phyloP scores from a whole-genome alignment of 2,797 vertebrate genomes.

The Amazonetta brasiliensis region DNA sequence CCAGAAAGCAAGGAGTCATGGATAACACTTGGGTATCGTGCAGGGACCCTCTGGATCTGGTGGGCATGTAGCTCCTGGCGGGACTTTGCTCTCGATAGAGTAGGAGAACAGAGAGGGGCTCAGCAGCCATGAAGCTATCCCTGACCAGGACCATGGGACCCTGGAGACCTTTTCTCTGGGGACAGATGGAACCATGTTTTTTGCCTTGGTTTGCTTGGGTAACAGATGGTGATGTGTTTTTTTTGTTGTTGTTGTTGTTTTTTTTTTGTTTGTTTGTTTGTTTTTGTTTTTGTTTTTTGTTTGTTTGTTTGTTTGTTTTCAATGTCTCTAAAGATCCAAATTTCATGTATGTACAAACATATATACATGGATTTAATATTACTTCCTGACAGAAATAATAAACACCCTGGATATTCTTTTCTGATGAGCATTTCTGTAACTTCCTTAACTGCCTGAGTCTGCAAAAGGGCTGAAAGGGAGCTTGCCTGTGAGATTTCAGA shows the following conservation, averaged over 20 bases:
- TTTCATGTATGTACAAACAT: neutral
- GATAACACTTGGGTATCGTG: neutral
- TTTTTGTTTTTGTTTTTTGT: accelerated
- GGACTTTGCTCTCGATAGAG: neutral
- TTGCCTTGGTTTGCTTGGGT: neutral
- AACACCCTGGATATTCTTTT: neutral
- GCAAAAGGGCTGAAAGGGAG: neutral
- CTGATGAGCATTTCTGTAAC: slow-evolving; percentile 33
- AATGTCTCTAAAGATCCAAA: neutral
- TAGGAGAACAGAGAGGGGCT: no score
- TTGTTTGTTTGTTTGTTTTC: accelerated
- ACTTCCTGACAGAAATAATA: slow-evolving; percentile 1
- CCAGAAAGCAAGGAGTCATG: neutral
- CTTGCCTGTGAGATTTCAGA: neutral
- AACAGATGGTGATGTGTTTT: neutral
- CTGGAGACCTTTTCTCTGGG: no score
- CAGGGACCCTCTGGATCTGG: neutral
- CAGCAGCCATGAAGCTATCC: no score
- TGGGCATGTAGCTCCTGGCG: neutral
- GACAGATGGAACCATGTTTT: neutral
- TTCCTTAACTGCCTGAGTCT: slow-evolving; percentile 17
- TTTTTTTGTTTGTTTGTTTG: accelerated
- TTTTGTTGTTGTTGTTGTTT: accelerated
- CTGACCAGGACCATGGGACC: no score
- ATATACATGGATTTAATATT: neutral